phyloP scores from a whole-genome alignment of 2,113 vertebrate species.

The Corythornis cristatus region DNA sequence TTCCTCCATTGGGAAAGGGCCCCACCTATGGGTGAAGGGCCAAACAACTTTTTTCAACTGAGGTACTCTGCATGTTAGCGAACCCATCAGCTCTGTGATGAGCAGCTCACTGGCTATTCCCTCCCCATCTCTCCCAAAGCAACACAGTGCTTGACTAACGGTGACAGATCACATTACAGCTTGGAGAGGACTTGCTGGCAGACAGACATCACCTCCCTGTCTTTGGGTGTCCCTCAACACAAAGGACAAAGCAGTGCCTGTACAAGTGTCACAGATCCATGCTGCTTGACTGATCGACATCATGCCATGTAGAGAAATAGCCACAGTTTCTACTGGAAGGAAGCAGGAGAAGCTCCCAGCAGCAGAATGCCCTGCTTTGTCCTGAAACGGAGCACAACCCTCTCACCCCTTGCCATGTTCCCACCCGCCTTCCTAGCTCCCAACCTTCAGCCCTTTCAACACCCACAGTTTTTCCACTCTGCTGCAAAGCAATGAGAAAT shows the following conservation, averaged over 20 bases:
- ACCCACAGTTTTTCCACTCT: constrained; percentile 63
- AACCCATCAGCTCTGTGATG: not conserved
- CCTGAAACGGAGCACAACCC: not conserved
- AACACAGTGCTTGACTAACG: not conserved
- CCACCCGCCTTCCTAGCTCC: constrained; percentile 7
- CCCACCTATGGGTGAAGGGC: constrained; percentile 24
- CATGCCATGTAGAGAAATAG: constrained; percentile 13
- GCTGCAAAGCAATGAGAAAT: not conserved
- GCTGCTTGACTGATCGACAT: not conserved
- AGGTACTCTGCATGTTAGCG: not conserved
- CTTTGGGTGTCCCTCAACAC: not conserved
- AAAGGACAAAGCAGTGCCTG: constrained; percentile 34
- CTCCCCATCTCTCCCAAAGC: not conserved
- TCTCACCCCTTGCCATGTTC: constrained; percentile 31
- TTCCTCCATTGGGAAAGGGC: constrained; percentile 37
- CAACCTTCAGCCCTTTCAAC: constrained; percentile 38
- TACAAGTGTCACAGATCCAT: not conserved
- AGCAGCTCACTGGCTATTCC: not conserved
- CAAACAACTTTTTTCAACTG: not conserved
- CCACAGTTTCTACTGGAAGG: not conserved
- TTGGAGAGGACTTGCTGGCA: not conserved
- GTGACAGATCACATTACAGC: not conserved
- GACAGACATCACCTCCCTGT: not conserved
- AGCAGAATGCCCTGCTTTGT: constrained; percentile 63
- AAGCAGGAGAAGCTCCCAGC: not conserved